phyloP scores from a whole-genome alignment of 2,113 vertebrate species.

The Melanostigma gelatinosum region DNA sequence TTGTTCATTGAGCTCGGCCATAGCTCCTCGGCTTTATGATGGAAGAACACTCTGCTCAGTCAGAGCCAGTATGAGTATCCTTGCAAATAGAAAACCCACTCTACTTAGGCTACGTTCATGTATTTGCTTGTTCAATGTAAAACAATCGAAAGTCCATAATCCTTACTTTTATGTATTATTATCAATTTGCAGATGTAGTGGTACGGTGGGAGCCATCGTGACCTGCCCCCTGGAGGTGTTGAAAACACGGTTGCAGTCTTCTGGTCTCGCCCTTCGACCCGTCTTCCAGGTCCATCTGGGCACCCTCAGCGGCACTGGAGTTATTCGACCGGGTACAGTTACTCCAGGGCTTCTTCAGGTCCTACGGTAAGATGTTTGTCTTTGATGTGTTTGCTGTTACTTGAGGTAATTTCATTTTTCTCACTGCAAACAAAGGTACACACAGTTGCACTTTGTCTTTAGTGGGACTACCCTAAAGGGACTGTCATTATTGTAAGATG shows the following conservation, averaged over 20 bases:
- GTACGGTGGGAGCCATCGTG: constrained; percentile 94
- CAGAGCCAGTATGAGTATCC: neutral
- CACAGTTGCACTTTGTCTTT: neutral
- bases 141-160: neutral
- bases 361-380: constrained; percentile 87
- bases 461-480: neutral
- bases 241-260: constrained; percentile 95
- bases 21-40: constrained; percentile 11
- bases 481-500: neutral
- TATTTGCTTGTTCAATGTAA: neutral
- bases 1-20: constrained; percentile 11
- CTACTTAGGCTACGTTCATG: neutral
- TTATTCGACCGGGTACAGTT: constrained; percentile 90
- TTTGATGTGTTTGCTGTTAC: neutral
- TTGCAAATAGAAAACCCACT: neutral
- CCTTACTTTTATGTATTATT: constrained; percentile 14
- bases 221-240: constrained; percentile 96
- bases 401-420: constrained; percentile 15
- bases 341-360: constrained; percentile 91
- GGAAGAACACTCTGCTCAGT: neutral
- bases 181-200: constrained; percentile 88
- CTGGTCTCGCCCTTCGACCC: constrained; percentile 88
- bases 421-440: constrained; percentile 1
- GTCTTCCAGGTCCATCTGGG: constrained; percentile 95
- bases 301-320: constrained; percentile 89